Evolutionary conservation across 2,113 vertebrate genomes (phyloP).

Genomic region (Nothobranchius kuhntae): DNA sequence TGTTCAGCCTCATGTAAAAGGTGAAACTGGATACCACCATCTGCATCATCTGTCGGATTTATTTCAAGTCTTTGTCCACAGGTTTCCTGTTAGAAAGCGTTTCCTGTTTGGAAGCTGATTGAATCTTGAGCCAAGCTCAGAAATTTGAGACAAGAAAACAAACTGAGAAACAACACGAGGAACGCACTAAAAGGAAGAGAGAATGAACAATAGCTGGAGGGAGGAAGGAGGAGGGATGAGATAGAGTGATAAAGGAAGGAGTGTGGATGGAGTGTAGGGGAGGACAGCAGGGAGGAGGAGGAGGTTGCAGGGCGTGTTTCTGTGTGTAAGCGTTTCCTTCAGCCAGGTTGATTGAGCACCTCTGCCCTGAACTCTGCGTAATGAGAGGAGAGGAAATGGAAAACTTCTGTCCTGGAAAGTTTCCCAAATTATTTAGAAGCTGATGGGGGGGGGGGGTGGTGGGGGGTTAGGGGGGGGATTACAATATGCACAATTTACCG

Average conservation of each 20-base stretch:
- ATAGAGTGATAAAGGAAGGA: conserved; percentile 58
- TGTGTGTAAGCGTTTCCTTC: conserved; percentile 76
- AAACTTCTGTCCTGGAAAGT: conserved; percentile 80
- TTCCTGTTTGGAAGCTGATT: no score
- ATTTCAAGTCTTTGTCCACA: no score
- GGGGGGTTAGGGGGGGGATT: conserved; percentile 67
- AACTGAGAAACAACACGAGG: conserved; percentile 4
- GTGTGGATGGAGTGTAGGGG: conserved; percentile 62
- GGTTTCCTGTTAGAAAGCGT: no score
- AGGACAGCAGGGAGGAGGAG: conserved; percentile 58
- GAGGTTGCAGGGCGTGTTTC: conserved; percentile 55
- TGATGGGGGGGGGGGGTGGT: conserved; percentile 46
- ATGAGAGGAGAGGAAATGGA: conserved; percentile 76
- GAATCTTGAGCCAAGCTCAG: neutral
- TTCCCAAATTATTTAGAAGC: conserved; percentile 82
- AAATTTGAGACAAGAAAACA: neutral
- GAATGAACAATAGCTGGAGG: conserved; percentile 50
- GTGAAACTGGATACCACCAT: no score
- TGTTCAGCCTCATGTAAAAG: no score
- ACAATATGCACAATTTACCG: conserved; percentile 83
- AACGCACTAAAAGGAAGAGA: no score
- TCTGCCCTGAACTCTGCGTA: conserved; percentile 81
- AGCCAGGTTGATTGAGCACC: conserved; percentile 79
- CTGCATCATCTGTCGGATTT: no score
- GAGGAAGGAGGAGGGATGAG: conserved; percentile 36